A percentile compares a stretch with the other conserved stretches of the same genome.
Evolutionary conservation across 64 coral and sea anemone genomes (phyloP).

Genomic region (Astreopora myriophthalma): DNA sequence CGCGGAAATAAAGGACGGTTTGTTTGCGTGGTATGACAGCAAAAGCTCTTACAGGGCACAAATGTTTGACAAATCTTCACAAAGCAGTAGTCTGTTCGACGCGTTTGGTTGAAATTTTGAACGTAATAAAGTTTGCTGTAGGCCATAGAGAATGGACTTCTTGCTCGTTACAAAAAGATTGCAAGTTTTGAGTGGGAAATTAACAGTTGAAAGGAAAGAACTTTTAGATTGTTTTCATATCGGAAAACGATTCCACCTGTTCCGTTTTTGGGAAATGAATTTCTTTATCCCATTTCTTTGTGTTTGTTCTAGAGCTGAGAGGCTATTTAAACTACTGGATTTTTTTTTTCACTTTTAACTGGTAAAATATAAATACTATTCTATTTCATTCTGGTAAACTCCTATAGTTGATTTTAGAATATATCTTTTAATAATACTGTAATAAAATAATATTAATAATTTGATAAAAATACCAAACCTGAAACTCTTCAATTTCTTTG

Average conservation of each 20-base stretch:
- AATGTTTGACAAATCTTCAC: conserved; percentile 14
- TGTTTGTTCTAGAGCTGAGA: no score
- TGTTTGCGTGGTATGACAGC: background rate
- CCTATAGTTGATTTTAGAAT: no score
- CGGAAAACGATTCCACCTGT: background rate
- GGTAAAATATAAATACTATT: background rate
- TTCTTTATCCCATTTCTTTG: background rate
- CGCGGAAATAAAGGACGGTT: background rate
- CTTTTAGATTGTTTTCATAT: background rate
- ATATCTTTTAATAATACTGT: no score
- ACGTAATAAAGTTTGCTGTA: background rate
- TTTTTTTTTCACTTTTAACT: background rate
- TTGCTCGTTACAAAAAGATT: background rate
- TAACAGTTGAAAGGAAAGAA: background rate
- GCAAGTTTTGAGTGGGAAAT: background rate
- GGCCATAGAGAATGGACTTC: background rate
- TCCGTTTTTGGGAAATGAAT: background rate
- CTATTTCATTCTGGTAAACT: no score
- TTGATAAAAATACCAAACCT: no score
- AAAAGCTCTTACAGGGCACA: background rate
- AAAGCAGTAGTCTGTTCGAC: background rate
- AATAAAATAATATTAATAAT: no score
- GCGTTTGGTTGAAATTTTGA: background rate
- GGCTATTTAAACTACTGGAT: background rate
- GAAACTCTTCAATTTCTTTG: no score